Conservation (phyloP, 2,113 vertebrate species). For the cattle (Bos taurus) region DNA sequence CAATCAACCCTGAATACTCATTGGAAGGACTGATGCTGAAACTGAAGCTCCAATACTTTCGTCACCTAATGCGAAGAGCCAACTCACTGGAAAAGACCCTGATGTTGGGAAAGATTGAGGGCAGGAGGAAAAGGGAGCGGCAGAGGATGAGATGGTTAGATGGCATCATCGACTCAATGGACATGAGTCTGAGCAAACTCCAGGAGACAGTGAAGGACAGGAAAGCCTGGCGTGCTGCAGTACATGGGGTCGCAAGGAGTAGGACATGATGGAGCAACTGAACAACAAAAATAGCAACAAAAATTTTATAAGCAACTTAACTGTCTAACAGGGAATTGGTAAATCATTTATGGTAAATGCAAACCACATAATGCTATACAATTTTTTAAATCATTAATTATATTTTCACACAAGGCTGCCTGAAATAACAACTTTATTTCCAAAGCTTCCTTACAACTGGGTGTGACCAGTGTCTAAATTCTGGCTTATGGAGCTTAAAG, state of each 20-base stretch:
- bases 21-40: background rate
- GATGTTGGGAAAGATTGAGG: no score
- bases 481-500: background rate
- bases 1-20: background rate
- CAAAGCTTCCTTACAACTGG: background rate
- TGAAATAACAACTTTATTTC: constrained; percentile 23
- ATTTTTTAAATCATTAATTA: background rate
- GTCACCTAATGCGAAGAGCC: no score
- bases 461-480: background rate
- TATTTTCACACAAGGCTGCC: background rate
- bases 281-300: background rate
- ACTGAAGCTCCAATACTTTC: background rate
- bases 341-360: background rate
- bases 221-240: background rate
- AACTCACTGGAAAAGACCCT: no score
- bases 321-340: background rate
- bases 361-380: background rate
- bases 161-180: no score
- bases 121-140: no score
- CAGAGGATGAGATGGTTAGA: no score
- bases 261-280: background rate
- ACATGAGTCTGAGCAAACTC: no score
- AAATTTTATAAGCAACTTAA: constrained; percentile 31
- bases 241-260: background rate
- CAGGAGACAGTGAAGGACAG: background rate